These are phyloP conservation scores for Mesocentrotus franciscanus DNA, from an alignment of 53 echinoderm and acorn worm species.

Conservation along the genomic window DNA sequence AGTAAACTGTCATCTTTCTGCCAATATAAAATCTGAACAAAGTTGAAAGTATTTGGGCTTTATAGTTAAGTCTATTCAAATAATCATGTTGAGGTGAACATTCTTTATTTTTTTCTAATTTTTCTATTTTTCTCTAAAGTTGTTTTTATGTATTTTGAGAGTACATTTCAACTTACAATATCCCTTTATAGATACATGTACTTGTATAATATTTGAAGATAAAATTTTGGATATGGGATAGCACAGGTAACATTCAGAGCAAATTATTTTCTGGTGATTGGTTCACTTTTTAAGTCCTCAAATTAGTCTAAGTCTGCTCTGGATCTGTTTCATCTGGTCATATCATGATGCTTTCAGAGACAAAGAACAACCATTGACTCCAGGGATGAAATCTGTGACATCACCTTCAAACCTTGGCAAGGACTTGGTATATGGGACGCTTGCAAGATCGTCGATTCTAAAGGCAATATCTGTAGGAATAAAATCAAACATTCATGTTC, in stretches of 20 bases:
- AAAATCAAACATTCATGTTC: background rate
- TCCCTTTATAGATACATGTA: no score
- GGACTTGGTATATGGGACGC: conserved; percentile 31
- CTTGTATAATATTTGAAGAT: background rate
- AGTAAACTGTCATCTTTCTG: no score
- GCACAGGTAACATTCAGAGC: no score
- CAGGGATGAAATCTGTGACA: conserved; percentile 29
- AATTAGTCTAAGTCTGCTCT: background rate
- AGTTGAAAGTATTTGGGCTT: no score
- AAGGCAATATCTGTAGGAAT: conserved; percentile 40
- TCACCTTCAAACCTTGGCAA: conserved; percentile 33
- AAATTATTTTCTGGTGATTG: background rate
- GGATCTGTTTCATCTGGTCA: background rate
- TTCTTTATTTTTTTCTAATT: background rate
- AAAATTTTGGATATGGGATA: background rate
- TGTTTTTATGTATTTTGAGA: no score
- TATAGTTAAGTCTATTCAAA: background rate
- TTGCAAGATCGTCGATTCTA: background rate
- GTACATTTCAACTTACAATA: no score
- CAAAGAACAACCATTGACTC: conserved; percentile 56
- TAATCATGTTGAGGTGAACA: background rate
- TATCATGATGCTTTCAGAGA: conserved; percentile 31
- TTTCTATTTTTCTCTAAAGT: no score
- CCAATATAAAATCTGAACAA: no score
- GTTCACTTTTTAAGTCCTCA: no score